Evolutionary conservation across 2,888 invertebrate species (phyloP).

Genomic region (Sinotaia quadrata): DNA sequence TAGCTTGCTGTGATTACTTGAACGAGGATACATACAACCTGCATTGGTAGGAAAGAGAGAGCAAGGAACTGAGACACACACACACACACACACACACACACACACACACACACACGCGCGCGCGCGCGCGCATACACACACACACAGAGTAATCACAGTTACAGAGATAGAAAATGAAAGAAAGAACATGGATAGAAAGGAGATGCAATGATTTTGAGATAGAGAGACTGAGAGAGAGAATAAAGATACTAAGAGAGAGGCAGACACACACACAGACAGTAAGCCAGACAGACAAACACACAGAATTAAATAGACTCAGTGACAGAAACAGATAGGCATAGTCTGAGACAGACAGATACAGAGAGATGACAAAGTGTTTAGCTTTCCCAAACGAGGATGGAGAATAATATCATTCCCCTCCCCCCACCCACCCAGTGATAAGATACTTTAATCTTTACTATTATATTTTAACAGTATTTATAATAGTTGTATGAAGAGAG

Average conservation of each 20-base stretch:
- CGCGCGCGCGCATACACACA: background rate
- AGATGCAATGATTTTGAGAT: background rate
- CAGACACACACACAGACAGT: background rate
- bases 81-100: too few species aligned
- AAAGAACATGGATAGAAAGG: background rate
- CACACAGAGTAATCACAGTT: too few species aligned
- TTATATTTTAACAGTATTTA: too few species aligned
- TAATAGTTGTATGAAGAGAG: too few species aligned
- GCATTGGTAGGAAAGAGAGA: background rate
- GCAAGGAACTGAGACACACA: background rate
- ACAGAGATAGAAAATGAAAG: slow-evolving; percentile 18
- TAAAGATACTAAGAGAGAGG: background rate
- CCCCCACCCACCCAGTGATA: too few species aligned
- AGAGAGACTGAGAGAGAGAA: background rate
- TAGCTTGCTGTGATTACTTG: too few species aligned
- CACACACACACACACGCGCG: background rate
- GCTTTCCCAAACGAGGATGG: too few species aligned
- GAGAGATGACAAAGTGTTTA: background rate
- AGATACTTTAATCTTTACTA: too few species aligned
- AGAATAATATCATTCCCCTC: too few species aligned
- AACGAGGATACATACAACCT: too few species aligned
- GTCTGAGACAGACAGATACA: background rate
- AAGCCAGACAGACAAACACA: slow-evolving; percentile 4
- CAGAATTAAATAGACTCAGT: background rate
- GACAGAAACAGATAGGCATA: background rate